Percentiles rank a stretch among this genome's conserved stretches.
phyloP scores from a whole-genome alignment of 2,113 vertebrate species.

The Oryctolagus cuniculus region DNA sequence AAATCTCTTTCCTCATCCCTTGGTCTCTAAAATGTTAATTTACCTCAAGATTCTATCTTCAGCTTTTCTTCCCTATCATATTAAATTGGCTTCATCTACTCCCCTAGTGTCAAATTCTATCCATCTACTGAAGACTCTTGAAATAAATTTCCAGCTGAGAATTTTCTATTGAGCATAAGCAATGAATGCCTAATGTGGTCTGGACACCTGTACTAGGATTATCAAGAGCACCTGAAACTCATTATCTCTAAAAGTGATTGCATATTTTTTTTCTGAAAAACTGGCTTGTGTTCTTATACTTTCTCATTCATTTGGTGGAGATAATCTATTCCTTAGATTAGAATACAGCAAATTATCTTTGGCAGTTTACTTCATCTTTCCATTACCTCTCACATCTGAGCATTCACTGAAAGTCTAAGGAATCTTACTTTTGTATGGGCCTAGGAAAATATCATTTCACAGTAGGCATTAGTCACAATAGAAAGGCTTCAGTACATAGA shows the following conservation, averaged over 20 bases:
- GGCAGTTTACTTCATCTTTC: neutral
- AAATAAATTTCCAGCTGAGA: constrained; percentile 49
- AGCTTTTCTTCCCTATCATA: neutral
- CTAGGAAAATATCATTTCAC: neutral
- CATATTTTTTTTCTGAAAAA: neutral
- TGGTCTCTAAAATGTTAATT: constrained; percentile 19
- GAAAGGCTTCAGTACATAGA: neutral
- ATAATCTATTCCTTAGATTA: constrained; percentile 33
- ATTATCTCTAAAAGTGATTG: constrained; percentile 60
- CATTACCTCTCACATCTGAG: neutral
- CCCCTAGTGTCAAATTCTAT: neutral
- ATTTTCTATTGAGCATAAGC: neutral
- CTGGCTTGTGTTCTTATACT: neutral
- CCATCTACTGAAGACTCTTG: neutral
- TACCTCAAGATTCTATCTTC: neutral
- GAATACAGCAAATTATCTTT: neutral
- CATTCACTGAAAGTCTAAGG: neutral
- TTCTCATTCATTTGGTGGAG: constrained; percentile 10
- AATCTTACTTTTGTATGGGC: neutral
- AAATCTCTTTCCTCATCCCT: neutral
- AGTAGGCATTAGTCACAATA: neutral
- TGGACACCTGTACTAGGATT: constrained; percentile 14
- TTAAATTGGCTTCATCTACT: constrained; percentile 9
- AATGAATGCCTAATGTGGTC: constrained; percentile 29
- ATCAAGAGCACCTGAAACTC: constrained; percentile 67